Evolutionary conservation across 2,797 vertebrate genomes (phyloP).

Genomic region (Zenarchopterus dispar): DNA sequence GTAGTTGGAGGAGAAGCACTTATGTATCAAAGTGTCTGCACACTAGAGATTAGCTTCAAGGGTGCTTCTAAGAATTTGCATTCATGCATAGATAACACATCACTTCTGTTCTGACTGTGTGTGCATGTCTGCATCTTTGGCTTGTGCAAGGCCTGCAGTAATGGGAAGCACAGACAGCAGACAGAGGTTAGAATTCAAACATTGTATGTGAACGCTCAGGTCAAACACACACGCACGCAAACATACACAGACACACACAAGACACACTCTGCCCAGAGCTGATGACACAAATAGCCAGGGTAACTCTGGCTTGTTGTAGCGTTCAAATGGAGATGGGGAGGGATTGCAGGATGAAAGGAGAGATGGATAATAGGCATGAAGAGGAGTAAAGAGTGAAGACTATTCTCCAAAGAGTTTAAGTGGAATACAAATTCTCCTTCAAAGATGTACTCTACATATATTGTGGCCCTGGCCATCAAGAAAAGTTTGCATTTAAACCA

Average conservation of each 20-base stretch:
- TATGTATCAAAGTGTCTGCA: background rate
- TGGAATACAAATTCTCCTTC: constrained; percentile 28
- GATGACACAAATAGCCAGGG: constrained; percentile 70
- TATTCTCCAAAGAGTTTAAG: constrained; percentile 36
- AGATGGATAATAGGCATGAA: constrained; percentile 16
- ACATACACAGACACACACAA: constrained; percentile 12
- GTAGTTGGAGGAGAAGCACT: constrained; percentile 1
- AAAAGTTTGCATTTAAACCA: too few relatives aligned
- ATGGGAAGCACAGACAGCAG: constrained; percentile 38
- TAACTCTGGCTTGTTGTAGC: constrained; percentile 44
- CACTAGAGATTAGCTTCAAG: constrained; percentile 1
- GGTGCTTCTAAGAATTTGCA: constrained; percentile 10
- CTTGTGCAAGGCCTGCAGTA: constrained; percentile 17
- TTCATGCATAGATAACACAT: constrained; percentile 30
- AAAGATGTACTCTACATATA: constrained; percentile 17
- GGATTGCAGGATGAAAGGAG: constrained; percentile 26
- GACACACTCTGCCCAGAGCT: constrained; percentile 45
- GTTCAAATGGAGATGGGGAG: constrained; percentile 44
- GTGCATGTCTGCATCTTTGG: constrained; percentile 3
- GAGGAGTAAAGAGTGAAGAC: constrained; percentile 6
- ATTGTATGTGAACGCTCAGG: constrained; percentile 28
- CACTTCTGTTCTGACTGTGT: background rate
- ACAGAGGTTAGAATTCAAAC: constrained; percentile 42
- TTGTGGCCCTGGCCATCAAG: background rate
- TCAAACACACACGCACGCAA: constrained; percentile 28